Percentiles rank a stretch among this genome's conserved stretches.
phyloP scores from a whole-genome alignment of 2,113 vertebrate species.

The human region GRCh38 chr2:156550001-156550500 shows the following conservation, averaged over 20 bases:
- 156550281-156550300: conserved; percentile 36
- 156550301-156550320: background rate
- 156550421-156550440: background rate
- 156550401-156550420: conserved; percentile 2
- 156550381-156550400: background rate
- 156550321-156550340: background rate
- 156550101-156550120: conserved; percentile 39
- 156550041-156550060: conserved; percentile 49
- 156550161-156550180: conserved; percentile 60
- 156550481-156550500: conserved; percentile 54
- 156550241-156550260: background rate
- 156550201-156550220: conserved; percentile 23
- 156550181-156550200: conserved; percentile 51
- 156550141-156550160: conserved; percentile 66
- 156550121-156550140: conserved; percentile 59
- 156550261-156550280: conserved; percentile 22
- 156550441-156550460: background rate
- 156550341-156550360: conserved; percentile 8
- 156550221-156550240: conserved; percentile 58
- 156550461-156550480: conserved; percentile 34
- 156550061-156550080: conserved; percentile 48
- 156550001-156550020: conserved; percentile 45
- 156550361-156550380: background rate
- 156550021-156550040: conserved; percentile 24
- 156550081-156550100: conserved; percentile 31